Evolutionary conservation across 2,797 vertebrate species (phyloP).

Genomic region (Oreochromis mossambicus): DNA sequence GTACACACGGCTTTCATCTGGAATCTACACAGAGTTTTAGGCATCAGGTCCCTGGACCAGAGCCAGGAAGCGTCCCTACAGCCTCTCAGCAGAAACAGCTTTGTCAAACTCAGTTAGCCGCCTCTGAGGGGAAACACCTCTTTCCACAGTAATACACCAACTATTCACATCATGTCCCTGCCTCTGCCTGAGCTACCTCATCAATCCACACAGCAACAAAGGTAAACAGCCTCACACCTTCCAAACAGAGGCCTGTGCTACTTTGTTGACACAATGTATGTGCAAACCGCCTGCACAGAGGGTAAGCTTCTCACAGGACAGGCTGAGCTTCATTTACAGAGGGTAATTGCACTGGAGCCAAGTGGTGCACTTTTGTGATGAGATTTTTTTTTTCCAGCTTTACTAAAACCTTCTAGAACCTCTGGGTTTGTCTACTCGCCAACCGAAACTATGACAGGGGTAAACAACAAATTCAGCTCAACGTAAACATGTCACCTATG

Average conservation of each 20-base stretch:
- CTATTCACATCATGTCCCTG: conserved; percentile 69
- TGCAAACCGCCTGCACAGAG: conserved; percentile 46
- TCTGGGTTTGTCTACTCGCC: conserved; percentile 57
- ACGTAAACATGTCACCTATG: conserved; percentile 40
- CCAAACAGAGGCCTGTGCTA: conserved; percentile 54
- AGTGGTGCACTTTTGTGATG: conserved; percentile 65
- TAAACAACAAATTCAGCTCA: conserved; percentile 42
- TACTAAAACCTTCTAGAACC: conserved; percentile 46
- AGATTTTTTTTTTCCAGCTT: conserved; percentile 52
- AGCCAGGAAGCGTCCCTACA: conserved; percentile 54
- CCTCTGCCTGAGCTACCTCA: conserved; percentile 61
- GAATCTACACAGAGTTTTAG: background rate
- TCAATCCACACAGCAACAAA: conserved; percentile 74
- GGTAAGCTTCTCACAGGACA: conserved; percentile 53
- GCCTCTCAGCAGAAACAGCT: conserved; percentile 68
- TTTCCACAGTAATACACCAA: conserved; percentile 64
- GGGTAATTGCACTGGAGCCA: conserved; percentile 77
- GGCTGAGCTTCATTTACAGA: conserved; percentile 74
- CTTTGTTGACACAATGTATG: conserved; percentile 69
- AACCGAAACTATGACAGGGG: conserved; percentile 45
- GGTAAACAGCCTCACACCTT: conserved; percentile 72
- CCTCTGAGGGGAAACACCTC: conserved; percentile 61
- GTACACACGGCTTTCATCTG: background rate
- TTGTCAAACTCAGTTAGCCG: conserved; percentile 76
- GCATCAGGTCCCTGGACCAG: background rate